phyloP scores from a whole-genome alignment of 2,113 vertebrate genomes.

The Catagonus wagneri region DNA sequence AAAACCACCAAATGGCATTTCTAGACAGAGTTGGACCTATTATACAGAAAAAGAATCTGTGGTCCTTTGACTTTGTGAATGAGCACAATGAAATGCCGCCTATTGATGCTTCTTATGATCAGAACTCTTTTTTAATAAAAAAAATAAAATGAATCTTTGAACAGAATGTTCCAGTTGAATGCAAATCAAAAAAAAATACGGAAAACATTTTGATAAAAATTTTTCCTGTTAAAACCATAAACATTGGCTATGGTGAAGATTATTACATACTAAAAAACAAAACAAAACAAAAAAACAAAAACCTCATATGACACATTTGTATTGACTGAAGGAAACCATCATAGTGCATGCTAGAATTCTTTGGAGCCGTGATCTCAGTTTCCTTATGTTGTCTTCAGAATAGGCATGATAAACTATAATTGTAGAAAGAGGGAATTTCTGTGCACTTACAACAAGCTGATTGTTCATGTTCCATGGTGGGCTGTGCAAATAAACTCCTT shows the following conservation, averaged over 20 bases:
- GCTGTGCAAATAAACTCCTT: constrained; percentile 89
- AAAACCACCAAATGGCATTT: constrained; percentile 86
- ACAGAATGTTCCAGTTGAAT: constrained; percentile 85
- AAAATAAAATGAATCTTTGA: constrained; percentile 82
- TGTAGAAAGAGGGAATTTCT: constrained; percentile 89
- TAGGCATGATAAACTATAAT: constrained; percentile 91
- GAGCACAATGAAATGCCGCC: constrained; percentile 92
- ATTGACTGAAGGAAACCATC: constrained; percentile 88
- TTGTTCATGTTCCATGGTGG: constrained; percentile 88
- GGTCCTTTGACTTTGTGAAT: constrained; percentile 88
- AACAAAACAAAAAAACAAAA: constrained; percentile 67
- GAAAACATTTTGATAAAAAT: constrained; percentile 90
- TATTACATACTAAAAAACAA: constrained; percentile 45
- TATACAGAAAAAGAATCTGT: constrained; percentile 75
- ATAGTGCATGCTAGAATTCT: constrained; percentile 92
- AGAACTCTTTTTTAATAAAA: constrained; percentile 91
- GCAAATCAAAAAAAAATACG: constrained; percentile 86
- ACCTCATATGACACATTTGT: constrained; percentile 86
- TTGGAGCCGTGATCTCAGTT: constrained; percentile 90
- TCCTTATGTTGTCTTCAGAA: constrained; percentile 89
- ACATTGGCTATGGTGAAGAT: constrained; percentile 83
- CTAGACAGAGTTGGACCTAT: constrained; percentile 78
- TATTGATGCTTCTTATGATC: constrained; percentile 89
- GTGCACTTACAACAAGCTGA: constrained; percentile 88
- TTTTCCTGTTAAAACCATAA: constrained; percentile 88